phyloP scores from a whole-genome alignment of 2,797 vertebrate species.

The Melanotaenia boesemani region DNA sequence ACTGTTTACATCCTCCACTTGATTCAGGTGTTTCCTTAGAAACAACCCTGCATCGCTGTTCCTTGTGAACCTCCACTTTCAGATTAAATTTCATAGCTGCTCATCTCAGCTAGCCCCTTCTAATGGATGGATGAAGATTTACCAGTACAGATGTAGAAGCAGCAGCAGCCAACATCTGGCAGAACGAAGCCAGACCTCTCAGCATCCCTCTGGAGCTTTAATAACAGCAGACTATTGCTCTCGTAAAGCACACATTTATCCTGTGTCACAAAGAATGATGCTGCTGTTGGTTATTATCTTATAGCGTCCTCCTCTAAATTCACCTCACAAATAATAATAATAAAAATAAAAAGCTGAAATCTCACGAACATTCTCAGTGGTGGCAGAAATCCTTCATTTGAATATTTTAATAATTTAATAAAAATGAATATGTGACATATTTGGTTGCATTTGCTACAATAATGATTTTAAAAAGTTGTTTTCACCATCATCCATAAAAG shows the following conservation, averaged over 20 bases:
- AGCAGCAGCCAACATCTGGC: no score
- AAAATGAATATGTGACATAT: no score
- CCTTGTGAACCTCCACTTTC: conserved; percentile 10
- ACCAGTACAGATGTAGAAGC: background rate
- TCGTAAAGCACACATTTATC: conserved; percentile 66
- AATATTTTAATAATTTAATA: no score
- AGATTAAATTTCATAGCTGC: conserved; percentile 14
- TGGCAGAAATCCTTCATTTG: background rate
- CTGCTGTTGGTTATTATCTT: conserved; percentile 35
- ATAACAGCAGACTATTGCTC: conserved; percentile 64
- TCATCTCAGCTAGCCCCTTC: conserved; percentile 7
- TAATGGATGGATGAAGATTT: conserved; percentile 13
- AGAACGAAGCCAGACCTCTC: conserved; percentile 8
- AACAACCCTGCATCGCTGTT: conserved; percentile 22
- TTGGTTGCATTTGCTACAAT: no score
- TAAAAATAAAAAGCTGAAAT: no score
- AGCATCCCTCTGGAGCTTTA: conserved; percentile 26
- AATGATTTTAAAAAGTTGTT: no score
- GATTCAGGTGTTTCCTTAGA: conserved; percentile 47
- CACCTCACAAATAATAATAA: no score
- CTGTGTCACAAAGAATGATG: conserved; percentile 39
- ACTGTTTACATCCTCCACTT: conserved; percentile 24
- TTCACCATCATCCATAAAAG: no score
- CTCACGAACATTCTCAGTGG: conserved; percentile 29
- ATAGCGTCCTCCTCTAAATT: background rate